Base-by-base conservation (phyloP, 2,888 invertebrate species). In the Gordius sp. region DNA sequence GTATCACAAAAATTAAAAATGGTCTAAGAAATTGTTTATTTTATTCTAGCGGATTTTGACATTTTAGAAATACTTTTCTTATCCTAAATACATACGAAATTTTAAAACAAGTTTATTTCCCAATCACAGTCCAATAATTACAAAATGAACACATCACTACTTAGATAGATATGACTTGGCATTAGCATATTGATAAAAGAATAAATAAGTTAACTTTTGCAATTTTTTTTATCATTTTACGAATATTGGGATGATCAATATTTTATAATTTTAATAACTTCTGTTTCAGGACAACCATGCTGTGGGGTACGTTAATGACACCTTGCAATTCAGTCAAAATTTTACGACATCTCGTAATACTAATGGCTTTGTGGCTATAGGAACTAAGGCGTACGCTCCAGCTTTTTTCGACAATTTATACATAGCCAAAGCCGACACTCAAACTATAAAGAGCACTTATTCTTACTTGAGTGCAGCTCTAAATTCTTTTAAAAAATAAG, bases 401-500 rank as follows among this genome's bases (percentile, higher is more conserved):
- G 47, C 23, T 4, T 47, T n/a, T 47, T 47, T 47, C 20, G 47
- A 47, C 47, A 47, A 47, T 47, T 23, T 47, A 4, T 18, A 47
- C 23, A 47, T 47, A 47, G 8, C 47, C 4, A n/a, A 4, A 47
- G 47, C 47, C 20, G 20, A 47, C n/a, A n/a, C n/a, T n/a, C n/a
- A n/a, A n/a, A n/a, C n/a, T n/a, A n/a, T n/a, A n/a, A n/a, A n/a
- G n/a, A n/a, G n/a, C n/a, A n/a, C n/a, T n/a, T n/a, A n/a, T n/a
- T n/a, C n/a, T n/a, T n/a, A n/a, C n/a, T n/a, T n/a, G n/a, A n/a
- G n/a, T n/a, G n/a, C n/a, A n/a, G n/a, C n/a, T n/a, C n/a, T n/a
- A n/a, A n/a, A n/a, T n/a, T n/a, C n/a, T n/a, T n/a, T n/a, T n/a
- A n/a, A n/a, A n/a, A n/a, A n/a, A n/a, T n/a, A n/a, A n/a, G n/a